Evolutionary conservation across 2,888 invertebrate genomes (phyloP), one percentile per base, ranked within the genome.

Genomic region (Ernsta delagoae): DNA sequence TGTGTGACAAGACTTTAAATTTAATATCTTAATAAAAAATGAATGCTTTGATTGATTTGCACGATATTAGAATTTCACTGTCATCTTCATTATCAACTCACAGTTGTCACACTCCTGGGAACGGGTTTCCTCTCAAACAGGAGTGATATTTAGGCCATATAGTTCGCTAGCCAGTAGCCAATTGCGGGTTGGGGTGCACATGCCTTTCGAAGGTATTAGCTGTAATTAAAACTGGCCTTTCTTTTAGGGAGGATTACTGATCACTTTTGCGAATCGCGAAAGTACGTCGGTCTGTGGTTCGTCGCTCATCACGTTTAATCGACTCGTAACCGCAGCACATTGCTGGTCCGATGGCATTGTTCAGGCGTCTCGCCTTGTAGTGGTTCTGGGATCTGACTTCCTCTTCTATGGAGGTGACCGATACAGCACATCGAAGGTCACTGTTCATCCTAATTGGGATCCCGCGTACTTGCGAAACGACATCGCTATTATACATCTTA

Each of bases 241-340:
- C 9, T 4, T 53, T 57, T 71, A 88, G 89, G 88, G 77, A 39
- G 88, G 87, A n/a, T 71, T 89, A 1, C 43, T 88, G 9, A 85
- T 87, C 71, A 77, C 71, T 24, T 75, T 88, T 60, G 50, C 78
- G 9, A 78, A 78, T 67, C 45, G 71, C 2, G 61, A 74, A 3
- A 83, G 83, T 0, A 74, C 74, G 31, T 86, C 86, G 1, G 88
- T 80, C 1, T 89, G 89, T 36, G 88, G 88, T 0, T 79, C 84
- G 0, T 79, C 85, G 0, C 76, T 89, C 1, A 5, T 88, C 1
- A 70, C 80, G 0, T 4, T 71, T 16, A 80, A 75, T 70, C 79
- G 85, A 0, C 72, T 85, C 9, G 77, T 86, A 9, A 88, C 88
- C 0, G 87, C 88, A 0, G 88, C 88, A 9, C 89, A 87, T 75